Base-by-base conservation (phyloP, 2,888 invertebrate species). In the Crossocerus cetratus region DNA sequence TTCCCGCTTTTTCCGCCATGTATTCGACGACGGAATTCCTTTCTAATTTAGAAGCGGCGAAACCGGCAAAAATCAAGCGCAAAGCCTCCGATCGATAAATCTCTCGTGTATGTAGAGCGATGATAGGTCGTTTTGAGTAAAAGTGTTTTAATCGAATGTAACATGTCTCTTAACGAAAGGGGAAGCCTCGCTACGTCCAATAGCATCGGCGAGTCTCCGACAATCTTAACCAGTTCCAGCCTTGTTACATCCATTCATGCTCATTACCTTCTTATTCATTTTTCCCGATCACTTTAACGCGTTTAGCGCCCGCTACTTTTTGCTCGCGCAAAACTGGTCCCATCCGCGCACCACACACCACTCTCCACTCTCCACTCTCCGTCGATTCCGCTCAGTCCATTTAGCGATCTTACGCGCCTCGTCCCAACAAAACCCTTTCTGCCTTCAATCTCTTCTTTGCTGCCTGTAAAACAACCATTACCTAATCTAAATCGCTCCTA, bases 191-290 rank as follows among this genome's bases (percentile, higher is more conserved):
- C 2, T 32, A 32, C 32, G 32, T 32, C 32, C 5, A 11, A 32
- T 14, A 42, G 3, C 22, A 16, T 13, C 43, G 13, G 57, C 8
- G 57, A 57, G n/a, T 20, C 18, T 44, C 14, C 11, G 44, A 20
- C 13, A 16, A 49, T 49, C 49, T 49, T 49, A 49, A 49, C 49
- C 16, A 49, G 49, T 16, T 16, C 13, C 49, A 16, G 49, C 11
- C 49, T 49, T 49, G 49, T 49, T 49, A 49, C 14, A 49, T 14
- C 49, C 49, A 49, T 49, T 49, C 49, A 49, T 49, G 49, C 16
- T 49, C 49, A 49, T 49, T 49, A 49, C 49, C 49, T 49, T 49
- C 49, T 49, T 49, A 49, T 49, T 49, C 49, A 49, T 49, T 49
- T 49, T 49, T 49, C 49, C 49, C 49, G 49, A 49, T 49, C n/a